Percentiles rank a stretch among this genome's conserved stretches.
Evolutionary conservation across 2,888 invertebrate species (phyloP).

Genomic region (Mesorhabditis spiculigera): DNA sequence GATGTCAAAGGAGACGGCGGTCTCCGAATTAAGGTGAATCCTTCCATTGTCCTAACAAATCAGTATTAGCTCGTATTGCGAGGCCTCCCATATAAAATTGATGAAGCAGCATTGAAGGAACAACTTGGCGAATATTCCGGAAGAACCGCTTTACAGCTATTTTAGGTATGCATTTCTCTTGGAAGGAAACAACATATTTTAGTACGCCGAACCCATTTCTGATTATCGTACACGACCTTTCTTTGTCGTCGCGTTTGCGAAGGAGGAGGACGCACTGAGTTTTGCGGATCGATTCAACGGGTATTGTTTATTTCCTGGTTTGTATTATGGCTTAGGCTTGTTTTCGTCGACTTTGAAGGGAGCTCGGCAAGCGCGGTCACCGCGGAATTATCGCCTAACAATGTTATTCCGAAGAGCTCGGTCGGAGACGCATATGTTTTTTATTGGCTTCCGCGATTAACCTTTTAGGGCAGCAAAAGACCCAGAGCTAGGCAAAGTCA

Average conservation of each 20-base stretch:
- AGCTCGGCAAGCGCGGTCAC: background rate
- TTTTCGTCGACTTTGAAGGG: slow-evolving; percentile 4
- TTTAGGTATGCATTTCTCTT: background rate
- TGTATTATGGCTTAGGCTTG: background rate
- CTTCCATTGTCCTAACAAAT: background rate
- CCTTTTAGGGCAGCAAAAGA: background rate
- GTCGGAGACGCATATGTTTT: no score
- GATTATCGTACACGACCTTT: background rate
- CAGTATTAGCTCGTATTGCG: background rate
- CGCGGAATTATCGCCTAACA: background rate
- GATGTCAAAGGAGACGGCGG: no score
- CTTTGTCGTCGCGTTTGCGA: slow-evolving; percentile 1
- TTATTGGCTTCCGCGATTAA: background rate
- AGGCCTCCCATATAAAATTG: background rate
- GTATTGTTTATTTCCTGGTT: background rate
- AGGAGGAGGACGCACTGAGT: background rate
- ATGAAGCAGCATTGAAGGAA: background rate
- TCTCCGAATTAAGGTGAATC: no score
- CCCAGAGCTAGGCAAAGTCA: background rate
- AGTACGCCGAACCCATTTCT: background rate
- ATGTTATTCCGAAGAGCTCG: background rate
- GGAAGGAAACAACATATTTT: background rate
- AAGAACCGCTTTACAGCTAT: background rate
- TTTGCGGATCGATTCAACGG: slow-evolving; percentile 4
- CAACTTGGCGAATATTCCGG: background rate